These are phyloP conservation scores for Tragelaphus buxtoni DNA, from an alignment of 2,113 vertebrate species.

Conservation along the genomic window DNA sequence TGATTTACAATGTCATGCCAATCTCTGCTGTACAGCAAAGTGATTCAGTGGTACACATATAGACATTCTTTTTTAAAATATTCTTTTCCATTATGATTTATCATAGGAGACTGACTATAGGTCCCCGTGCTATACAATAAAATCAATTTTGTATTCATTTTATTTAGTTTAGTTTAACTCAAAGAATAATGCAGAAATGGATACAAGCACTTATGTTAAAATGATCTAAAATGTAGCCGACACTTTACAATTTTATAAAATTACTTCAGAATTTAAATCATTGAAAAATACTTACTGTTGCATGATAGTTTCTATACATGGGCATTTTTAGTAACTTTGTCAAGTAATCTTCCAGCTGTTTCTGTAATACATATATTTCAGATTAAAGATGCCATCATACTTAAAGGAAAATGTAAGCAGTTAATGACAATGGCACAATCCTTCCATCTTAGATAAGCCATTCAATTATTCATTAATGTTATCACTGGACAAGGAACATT, in stretches of 20 bases:
- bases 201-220: background rate
- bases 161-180: constrained; percentile 10
- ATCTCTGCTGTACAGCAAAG: background rate
- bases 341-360: constrained; percentile 96
- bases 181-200: background rate
- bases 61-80: background rate
- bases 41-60: background rate
- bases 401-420: background rate
- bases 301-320: constrained; percentile 94
- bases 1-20: background rate
- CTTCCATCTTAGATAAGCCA: background rate
- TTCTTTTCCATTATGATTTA: background rate
- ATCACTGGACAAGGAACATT: background rate
- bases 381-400: background rate
- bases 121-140: background rate
- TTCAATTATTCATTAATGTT: background rate
- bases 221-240: background rate
- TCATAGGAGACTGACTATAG: background rate
- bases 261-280: constrained; percentile 16
- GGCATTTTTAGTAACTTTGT: constrained; percentile 93
- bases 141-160: background rate
- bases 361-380: constrained; percentile 83
- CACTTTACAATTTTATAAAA: background rate
- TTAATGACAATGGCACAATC: background rate
- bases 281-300: constrained; percentile 85